A percentile compares a stretch with the other conserved stretches of the same genome.
Conservation (phyloP, 2,797 vertebrate species). For the Vipera ursinii region DNA sequence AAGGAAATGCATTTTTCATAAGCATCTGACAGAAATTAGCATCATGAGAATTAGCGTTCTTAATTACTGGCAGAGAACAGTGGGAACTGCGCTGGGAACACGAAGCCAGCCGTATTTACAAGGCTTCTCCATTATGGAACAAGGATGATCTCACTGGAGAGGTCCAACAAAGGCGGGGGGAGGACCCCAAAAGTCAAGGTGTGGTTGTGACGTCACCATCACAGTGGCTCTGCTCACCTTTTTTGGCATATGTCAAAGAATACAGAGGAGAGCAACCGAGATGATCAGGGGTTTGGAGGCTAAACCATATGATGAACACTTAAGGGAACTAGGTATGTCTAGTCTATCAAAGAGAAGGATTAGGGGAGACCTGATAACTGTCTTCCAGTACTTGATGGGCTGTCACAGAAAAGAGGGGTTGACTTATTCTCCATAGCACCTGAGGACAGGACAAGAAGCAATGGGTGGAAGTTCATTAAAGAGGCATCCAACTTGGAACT, state of each 20-base stretch:
- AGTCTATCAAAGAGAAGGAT: too few relatives aligned
- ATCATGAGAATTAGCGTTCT: slow-evolving; percentile 65
- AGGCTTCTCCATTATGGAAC: slow-evolving; percentile 50
- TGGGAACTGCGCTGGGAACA: slow-evolving; percentile 50
- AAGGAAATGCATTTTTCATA: slow-evolving; percentile 61
- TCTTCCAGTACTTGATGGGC: background rate
- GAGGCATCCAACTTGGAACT: background rate
- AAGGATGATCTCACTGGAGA: slow-evolving; percentile 55
- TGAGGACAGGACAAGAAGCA: too few relatives aligned
- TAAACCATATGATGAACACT: background rate
- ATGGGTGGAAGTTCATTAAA: too few relatives aligned
- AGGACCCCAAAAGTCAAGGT: background rate
- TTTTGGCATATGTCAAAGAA: background rate
- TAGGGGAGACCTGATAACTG: background rate
- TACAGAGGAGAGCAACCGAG: background rate
- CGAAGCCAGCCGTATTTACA: slow-evolving; percentile 63
- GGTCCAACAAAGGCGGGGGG: background rate
- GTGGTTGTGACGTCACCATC: slow-evolving; percentile 48
- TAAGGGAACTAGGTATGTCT: background rate
- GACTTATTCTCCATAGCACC: background rate
- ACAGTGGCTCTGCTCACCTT: background rate
- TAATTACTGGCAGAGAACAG: slow-evolving; percentile 62
- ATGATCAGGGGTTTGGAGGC: background rate
- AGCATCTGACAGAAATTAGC: slow-evolving; percentile 65
- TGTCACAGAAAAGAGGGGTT: background rate